Conservation (phyloP, 2,113 vertebrate species). For the Epinephelus fuscoguttatus region DNA sequence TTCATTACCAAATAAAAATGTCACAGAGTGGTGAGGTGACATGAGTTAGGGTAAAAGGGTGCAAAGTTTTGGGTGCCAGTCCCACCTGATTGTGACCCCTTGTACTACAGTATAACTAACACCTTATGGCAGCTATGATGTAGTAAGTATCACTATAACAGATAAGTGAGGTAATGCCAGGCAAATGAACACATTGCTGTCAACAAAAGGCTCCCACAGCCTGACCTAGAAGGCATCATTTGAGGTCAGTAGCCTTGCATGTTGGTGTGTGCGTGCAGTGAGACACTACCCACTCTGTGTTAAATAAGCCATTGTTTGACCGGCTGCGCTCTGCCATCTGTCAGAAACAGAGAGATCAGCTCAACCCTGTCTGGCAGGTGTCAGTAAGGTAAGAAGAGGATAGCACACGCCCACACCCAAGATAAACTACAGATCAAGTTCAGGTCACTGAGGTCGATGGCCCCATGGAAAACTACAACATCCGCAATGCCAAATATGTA, state of each 20-base stretch:
- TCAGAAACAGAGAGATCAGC: constrained; percentile 58
- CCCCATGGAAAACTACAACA: constrained; percentile 24
- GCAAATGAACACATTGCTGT: constrained; percentile 23
- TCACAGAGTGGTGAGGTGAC: constrained; percentile 21
- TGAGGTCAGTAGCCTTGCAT: constrained; percentile 7
- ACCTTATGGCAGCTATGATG: background rate
- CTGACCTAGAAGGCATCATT: background rate
- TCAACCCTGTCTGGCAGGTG: constrained; percentile 62
- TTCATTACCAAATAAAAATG: constrained; percentile 8
- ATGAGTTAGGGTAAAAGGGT: background rate
- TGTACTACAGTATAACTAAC: background rate
- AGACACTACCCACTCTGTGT: constrained; percentile 25
- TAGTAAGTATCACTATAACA: background rate
- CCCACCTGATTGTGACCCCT: constrained; percentile 13
- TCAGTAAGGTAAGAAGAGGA: constrained; percentile 55
- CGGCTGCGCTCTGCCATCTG: constrained; percentile 75
- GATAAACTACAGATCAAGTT: background rate
- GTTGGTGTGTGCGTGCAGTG: constrained; percentile 39
- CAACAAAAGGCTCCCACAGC: constrained; percentile 3
- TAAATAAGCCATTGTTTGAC: constrained; percentile 72
- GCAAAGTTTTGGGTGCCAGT: constrained; percentile 26
- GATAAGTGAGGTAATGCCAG: constrained; percentile 1
- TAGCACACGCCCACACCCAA: background rate
- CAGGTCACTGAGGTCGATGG: background rate
- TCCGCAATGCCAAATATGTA: background rate